phyloP scores from a whole-genome alignment of 2,113 vertebrate species.

The Thalassarche chlororhynchos region DNA sequence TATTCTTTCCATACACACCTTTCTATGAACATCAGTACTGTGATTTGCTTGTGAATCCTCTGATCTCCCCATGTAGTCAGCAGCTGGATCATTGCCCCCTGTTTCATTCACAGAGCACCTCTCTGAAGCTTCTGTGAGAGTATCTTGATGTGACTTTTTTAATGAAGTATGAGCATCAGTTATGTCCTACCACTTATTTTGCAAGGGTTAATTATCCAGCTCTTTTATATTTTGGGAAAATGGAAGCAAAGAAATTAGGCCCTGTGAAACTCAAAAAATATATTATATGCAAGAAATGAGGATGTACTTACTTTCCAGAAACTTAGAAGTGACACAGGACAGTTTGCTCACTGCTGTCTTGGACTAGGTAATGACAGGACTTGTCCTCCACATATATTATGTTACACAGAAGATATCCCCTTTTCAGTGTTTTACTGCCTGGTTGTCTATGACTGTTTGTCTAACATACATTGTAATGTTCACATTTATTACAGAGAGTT shows the following conservation, averaged over 20 bases:
- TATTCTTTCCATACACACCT: not conserved
- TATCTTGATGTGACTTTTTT: not conserved
- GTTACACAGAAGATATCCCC: not conserved
- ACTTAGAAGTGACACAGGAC: not conserved
- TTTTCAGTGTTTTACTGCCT: not conserved
- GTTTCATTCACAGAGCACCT: not conserved
- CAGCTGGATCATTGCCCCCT: not conserved
- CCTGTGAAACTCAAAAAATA: not conserved
- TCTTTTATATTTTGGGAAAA: not conserved
- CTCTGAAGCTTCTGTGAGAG: not conserved
- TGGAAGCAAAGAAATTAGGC: not conserved
- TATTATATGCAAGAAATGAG: not conserved
- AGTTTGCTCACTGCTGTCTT: not conserved
- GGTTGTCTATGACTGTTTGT: not conserved
- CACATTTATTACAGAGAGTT: not conserved
- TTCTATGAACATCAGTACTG: not conserved
- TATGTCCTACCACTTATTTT: not conserved
- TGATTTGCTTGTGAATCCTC: not conserved
- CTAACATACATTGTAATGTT: not conserved
- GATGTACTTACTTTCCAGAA: not conserved
- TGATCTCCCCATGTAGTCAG: not conserved
- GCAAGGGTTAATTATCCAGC: not conserved
- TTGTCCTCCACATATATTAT: not conserved
- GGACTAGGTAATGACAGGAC: not conserved
- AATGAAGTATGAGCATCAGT: not conserved